Conservation (phyloP, 2,113 vertebrate species). For the Tor tambroides region DNA sequence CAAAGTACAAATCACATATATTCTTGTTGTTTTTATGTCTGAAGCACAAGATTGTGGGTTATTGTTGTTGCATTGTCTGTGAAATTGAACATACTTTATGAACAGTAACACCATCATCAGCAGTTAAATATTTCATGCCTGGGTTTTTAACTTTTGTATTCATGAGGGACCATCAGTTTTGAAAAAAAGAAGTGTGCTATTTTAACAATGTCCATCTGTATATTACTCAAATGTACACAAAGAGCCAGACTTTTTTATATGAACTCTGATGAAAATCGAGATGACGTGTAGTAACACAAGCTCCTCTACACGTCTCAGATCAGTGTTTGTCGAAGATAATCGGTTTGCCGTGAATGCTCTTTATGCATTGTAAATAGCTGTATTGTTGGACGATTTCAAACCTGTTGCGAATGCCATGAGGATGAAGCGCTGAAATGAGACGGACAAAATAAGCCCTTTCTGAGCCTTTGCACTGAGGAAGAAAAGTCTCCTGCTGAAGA, state of each 20-base stretch:
- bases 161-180: background rate
- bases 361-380: conserved; percentile 67
- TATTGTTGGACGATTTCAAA: conserved; percentile 67
- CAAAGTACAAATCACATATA: background rate
- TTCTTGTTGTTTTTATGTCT: background rate
- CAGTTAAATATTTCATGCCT: background rate
- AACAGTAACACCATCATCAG: background rate
- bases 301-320: conserved; percentile 3
- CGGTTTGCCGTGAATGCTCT: conserved; percentile 28
- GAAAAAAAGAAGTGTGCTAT: background rate
- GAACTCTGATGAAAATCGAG: conserved; percentile 1
- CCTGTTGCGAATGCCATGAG: conserved; percentile 60
- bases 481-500: conserved; percentile 54
- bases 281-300: background rate
- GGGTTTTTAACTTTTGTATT: conserved; percentile 33
- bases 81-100: background rate
- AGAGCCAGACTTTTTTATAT: background rate
- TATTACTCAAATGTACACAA: conserved; percentile 3
- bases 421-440: conserved; percentile 56
- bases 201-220: conserved; percentile 22
- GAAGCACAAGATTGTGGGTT: background rate
- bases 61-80: background rate
- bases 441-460: conserved; percentile 48
- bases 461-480: conserved; percentile 56
- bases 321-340: conserved; percentile 6